A percentile compares a stretch with the other conserved stretches of the same genome.
These are phyloP conservation scores for Ephestia elutella DNA, from an alignment of 1,140 invertebrate species.

Conservation along the genomic window DNA sequence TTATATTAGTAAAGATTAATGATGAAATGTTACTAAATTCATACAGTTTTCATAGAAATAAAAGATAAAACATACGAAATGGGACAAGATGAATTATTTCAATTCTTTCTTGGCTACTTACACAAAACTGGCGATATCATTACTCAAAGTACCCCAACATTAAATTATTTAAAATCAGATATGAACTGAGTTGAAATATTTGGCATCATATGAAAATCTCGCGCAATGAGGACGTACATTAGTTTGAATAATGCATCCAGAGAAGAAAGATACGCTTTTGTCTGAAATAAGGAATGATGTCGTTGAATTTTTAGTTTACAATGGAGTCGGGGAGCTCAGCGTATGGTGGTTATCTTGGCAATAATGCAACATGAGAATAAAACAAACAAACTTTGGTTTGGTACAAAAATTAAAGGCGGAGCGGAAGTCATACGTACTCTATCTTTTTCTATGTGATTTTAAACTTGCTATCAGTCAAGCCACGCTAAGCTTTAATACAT, in stretches of 20 bases:
- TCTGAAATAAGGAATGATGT: neutral
- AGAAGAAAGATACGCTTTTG: neutral
- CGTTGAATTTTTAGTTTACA: slow-evolving; percentile 7
- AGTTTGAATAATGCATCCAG: slow-evolving; percentile 3
- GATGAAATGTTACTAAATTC: no score
- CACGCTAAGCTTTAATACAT: no score
- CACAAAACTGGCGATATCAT: neutral
- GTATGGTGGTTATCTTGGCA: slow-evolving; percentile 11
- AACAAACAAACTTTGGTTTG: neutral
- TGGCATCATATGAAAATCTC: slow-evolving; percentile 2
- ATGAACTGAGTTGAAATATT: neutral
- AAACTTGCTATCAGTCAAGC: no score
- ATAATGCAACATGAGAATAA: slow-evolving; percentile 12
- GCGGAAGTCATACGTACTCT: neutral
- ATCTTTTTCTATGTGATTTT: no score
- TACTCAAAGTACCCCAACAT: slow-evolving; percentile 4
- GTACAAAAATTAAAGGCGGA: neutral
- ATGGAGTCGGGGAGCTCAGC: slow-evolving; percentile 1
- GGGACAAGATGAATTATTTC: neutral
- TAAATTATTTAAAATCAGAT: slow-evolving; percentile 5
- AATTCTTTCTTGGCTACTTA: slow-evolving; percentile 3
- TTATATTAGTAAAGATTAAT: no score
- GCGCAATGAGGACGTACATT: neutral
- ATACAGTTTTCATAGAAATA: no score
- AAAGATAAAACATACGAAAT: neutral